phyloP scores from a whole-genome alignment of 2,797 vertebrate genomes.

The Sorex maritimensis region DNA sequence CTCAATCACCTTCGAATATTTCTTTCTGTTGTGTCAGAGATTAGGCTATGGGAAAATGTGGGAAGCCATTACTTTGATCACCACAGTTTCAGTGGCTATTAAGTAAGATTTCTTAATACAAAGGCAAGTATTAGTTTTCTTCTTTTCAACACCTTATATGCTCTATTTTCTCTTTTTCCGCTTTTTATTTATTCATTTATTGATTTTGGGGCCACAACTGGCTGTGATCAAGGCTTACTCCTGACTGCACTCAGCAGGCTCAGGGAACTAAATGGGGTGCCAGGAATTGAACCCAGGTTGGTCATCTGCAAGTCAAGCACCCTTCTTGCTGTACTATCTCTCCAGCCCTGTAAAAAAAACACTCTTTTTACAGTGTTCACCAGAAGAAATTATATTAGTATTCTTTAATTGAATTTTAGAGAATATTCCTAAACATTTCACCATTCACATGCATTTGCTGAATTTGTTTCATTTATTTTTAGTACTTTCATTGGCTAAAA shows the following conservation, averaged over 20 bases:
- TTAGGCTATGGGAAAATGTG: background rate
- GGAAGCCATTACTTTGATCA: background rate
- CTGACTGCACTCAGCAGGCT: no score
- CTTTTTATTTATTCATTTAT: no score
- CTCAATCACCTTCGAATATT: background rate
- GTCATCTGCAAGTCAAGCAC: no score
- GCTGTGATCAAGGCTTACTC: no score
- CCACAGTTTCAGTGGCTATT: background rate
- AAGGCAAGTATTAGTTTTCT: background rate
- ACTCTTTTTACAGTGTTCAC: background rate
- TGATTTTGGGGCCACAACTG: no score
- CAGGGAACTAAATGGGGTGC: no score
- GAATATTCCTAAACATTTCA: conserved; percentile 32
- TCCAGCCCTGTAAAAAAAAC: no score
- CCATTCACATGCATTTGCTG: conserved; percentile 3
- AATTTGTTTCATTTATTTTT: background rate
- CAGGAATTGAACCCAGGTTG: no score
- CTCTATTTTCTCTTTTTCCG: background rate
- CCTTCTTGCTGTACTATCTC: no score
- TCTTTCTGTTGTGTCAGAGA: background rate
- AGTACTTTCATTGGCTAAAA: conserved; percentile 13
- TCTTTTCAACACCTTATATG: background rate
- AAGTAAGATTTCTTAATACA: background rate
- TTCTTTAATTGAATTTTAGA: conserved; percentile 18
- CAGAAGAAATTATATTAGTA: background rate